Evolutionary conservation across 2,888 invertebrate genomes (phyloP).

Genomic region (Drosophila engyochracea): DNA sequence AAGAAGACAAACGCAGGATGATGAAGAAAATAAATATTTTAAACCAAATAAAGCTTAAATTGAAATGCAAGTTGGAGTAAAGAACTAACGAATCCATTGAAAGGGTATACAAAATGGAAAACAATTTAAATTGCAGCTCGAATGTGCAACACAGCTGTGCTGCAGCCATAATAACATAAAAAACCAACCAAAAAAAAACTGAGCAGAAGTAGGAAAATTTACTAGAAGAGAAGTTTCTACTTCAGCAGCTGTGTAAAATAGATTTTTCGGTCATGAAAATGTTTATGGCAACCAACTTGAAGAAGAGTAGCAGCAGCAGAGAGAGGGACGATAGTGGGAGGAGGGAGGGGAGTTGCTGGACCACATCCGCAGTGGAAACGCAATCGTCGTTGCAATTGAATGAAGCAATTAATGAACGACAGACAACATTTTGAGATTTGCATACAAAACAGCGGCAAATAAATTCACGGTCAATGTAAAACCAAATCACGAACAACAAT

Average conservation of each 20-base stretch:
- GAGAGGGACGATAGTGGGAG: too few relatives aligned
- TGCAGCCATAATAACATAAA: conserved; percentile 16
- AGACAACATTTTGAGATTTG: conserved; percentile 45
- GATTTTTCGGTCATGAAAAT: conserved; percentile 43
- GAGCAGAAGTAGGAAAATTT: conserved; percentile 8
- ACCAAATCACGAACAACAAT: conserved; percentile 49
- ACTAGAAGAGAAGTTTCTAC: not conserved
- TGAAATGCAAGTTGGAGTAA: not conserved
- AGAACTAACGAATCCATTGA: not conserved
- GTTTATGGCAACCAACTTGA: conserved; percentile 26
- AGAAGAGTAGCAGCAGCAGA: not conserved
- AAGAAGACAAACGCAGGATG: not conserved
- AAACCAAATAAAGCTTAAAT: not conserved
- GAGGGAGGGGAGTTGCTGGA: not conserved
- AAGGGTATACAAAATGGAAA: not conserved
- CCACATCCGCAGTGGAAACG: conserved; percentile 40
- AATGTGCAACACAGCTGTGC: conserved; percentile 18
- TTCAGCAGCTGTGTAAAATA: conserved; percentile 30
- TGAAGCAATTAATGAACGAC: conserved; percentile 59
- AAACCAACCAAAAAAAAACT: not conserved
- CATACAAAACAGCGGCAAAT: conserved; percentile 55
- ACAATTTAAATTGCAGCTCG: not conserved
- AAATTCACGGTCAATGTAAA: conserved; percentile 76
- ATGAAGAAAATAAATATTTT: not conserved
- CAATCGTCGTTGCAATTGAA: conserved; percentile 39